Conservation (phyloP, 2,113 vertebrate species). For the Gopherus flavomarginatus region DNA sequence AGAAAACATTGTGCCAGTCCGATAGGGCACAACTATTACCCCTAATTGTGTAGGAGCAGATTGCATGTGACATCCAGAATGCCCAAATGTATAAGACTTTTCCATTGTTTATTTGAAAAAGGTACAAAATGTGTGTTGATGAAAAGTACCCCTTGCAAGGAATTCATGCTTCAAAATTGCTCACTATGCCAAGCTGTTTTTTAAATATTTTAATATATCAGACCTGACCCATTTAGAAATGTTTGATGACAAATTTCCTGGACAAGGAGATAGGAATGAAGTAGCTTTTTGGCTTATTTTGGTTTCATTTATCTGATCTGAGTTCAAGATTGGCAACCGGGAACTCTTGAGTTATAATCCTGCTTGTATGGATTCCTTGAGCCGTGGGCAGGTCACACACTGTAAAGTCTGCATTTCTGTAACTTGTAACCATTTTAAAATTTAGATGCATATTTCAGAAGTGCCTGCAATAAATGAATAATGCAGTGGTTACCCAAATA, state of each 20-base stretch:
- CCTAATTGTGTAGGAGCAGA: background rate
- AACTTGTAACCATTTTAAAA: background rate
- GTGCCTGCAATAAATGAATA: background rate
- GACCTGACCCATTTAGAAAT: background rate
- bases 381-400: background rate
- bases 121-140: background rate
- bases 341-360: background rate
- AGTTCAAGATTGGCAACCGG: background rate
- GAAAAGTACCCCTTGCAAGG: rapidly evolving
- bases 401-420: background rate
- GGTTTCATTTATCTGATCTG: background rate
- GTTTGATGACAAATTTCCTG: background rate
- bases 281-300: background rate
- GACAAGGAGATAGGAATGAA: background rate
- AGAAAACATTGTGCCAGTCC: background rate
- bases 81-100: background rate
- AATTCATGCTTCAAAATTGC: background rate
- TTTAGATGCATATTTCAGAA: background rate
- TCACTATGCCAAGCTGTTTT: background rate
- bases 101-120: background rate
- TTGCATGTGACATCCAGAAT: background rate
- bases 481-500: background rate
- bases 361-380: background rate
- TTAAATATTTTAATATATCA: background rate
- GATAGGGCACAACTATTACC: background rate